phyloP scores from a whole-genome alignment of 2,888 invertebrate genomes.

The Oeneis ivallda region DNA sequence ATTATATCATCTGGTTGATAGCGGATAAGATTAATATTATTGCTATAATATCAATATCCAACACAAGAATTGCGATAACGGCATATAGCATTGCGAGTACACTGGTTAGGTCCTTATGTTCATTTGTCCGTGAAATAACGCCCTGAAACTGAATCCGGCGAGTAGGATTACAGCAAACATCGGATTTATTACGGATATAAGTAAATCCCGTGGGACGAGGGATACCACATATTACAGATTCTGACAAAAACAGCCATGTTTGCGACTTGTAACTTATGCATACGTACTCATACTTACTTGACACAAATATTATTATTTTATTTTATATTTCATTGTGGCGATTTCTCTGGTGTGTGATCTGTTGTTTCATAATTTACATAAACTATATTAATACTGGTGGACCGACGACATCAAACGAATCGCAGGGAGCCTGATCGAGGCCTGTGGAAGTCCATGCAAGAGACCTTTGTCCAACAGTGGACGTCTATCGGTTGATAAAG shows the following conservation, averaged over 20 bases:
- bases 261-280: constrained; percentile 27
- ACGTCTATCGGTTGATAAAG: too few relatives aligned
- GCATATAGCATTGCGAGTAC: too few relatives aligned
- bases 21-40: too few relatives aligned
- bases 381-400: too few relatives aligned
- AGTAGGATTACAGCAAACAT: constrained; percentile 71
- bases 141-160: constrained; percentile 55
- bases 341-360: constrained; percentile 30
- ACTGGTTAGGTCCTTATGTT: constrained; percentile 45
- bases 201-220: constrained; percentile 56
- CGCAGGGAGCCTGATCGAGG: too few relatives aligned
- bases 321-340: constrained; percentile 22
- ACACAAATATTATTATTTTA: constrained; percentile 13
- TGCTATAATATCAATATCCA: too few relatives aligned
- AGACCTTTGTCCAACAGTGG: too few relatives aligned
- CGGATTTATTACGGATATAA: constrained; percentile 71
- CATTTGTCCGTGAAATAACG: constrained; percentile 61
- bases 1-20: too few relatives aligned
- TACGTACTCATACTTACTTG: constrained; percentile 14
- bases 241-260: constrained; percentile 30
- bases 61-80: too few relatives aligned
- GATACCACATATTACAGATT: constrained; percentile 28
- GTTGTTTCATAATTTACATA: not conserved
- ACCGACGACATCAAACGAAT: too few relatives aligned
- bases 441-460: too few relatives aligned